Conservation (phyloP, 1,140 invertebrate genomes). For the Nomia melanderi region DNA sequence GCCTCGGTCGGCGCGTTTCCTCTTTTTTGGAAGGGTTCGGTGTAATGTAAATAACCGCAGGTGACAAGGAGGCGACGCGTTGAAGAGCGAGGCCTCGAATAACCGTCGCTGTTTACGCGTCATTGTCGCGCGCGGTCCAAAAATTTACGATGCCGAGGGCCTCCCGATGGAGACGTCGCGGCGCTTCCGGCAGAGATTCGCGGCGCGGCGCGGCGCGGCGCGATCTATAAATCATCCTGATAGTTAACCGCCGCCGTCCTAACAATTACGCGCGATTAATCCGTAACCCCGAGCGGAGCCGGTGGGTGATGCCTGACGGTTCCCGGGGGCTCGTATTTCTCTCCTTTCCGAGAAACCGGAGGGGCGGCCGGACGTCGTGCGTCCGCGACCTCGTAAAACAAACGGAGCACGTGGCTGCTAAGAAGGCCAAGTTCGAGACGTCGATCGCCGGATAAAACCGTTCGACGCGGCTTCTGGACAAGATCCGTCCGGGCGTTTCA, state of each 20-base stretch:
- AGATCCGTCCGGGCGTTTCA: background rate
- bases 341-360: conserved; percentile 58
- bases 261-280: conserved; percentile 32
- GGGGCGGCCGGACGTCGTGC: conserved; percentile 47
- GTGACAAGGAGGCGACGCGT: too few species aligned
- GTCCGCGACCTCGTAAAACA: conserved; percentile 64
- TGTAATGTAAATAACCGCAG: too few species aligned
- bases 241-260: background rate
- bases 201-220: too few species aligned
- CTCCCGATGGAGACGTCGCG: background rate
- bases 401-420: conserved; percentile 59
- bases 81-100: too few species aligned
- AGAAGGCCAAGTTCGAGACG: conserved; percentile 66
- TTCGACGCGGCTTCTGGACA: background rate
- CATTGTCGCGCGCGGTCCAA: too few species aligned
- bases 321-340: conserved; percentile 55
- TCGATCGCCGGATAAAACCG: conserved; percentile 51
- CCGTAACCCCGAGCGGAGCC: background rate
- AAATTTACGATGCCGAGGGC: background rate
- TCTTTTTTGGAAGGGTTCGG: too few species aligned
- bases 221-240: conserved; percentile 5
- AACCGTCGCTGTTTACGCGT: too few species aligned
- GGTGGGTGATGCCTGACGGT: conserved; percentile 39
- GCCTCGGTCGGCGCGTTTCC: too few species aligned
- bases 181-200: background rate